phyloP scores from a whole-genome alignment of 2,888 invertebrate genomes.

The Candidula unifasciata region DNA sequence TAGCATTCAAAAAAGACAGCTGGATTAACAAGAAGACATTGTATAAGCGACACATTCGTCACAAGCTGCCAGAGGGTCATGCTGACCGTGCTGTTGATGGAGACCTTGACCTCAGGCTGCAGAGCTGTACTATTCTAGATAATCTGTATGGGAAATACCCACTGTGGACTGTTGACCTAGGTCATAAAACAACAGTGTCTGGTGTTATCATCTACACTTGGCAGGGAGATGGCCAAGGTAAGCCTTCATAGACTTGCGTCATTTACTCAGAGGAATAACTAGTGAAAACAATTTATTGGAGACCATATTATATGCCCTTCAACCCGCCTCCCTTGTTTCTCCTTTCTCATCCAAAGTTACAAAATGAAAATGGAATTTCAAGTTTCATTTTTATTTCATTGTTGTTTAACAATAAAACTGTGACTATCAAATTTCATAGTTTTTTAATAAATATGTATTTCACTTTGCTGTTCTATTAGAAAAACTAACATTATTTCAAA shows the following conservation, averaged over 20 bases:
- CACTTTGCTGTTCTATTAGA: no score
- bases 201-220: slow-evolving; percentile 80
- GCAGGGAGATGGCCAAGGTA: slow-evolving; percentile 79
- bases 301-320: background rate
- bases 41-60: slow-evolving; percentile 78
- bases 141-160: slow-evolving; percentile 80
- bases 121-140: slow-evolving; percentile 80
- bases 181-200: slow-evolving; percentile 76
- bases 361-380: no score
- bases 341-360: background rate
- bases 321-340: background rate
- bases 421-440: no score
- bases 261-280: no score
- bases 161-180: slow-evolving; percentile 80
- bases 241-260: slow-evolving; percentile 5
- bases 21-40: slow-evolving; percentile 79
- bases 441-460: no score
- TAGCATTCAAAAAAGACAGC: slow-evolving; percentile 79
- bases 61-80: slow-evolving; percentile 72
- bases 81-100: slow-evolving; percentile 80
- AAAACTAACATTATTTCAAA: no score
- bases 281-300: background rate
- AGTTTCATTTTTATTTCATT: no score
- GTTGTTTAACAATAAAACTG: no score
- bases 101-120: slow-evolving; percentile 76